A percentile compares a stretch with the other conserved stretches of the same genome.
Evolutionary conservation across 2,888 invertebrate genomes (phyloP).

Genomic region (Synanthedon vespiformis): DNA sequence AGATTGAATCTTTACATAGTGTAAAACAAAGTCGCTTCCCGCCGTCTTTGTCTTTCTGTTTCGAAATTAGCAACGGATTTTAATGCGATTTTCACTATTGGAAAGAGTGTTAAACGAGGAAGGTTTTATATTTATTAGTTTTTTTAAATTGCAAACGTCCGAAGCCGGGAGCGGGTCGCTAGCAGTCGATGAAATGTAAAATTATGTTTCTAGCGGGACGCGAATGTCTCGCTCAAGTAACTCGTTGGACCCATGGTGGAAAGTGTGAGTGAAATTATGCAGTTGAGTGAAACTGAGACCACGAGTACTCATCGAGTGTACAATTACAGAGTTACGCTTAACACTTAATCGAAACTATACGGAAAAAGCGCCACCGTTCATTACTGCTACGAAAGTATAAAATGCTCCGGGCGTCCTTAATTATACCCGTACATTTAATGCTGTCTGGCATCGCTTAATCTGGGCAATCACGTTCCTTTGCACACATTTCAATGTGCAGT

Average conservation of each 20-base stretch:
- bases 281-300: constrained; percentile 12
- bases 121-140: no score
- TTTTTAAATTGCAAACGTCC: no score
- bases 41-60: no score
- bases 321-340: constrained; percentile 7
- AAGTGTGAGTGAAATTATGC: constrained; percentile 22
- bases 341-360: neutral
- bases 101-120: no score
- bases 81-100: no score
- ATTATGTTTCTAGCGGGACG: constrained; percentile 1
- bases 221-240: constrained; percentile 1
- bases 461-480: no score
- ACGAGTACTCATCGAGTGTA: constrained; percentile 1
- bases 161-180: no score
- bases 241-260: constrained; percentile 9
- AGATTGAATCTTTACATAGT: no score
- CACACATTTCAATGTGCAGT: no score
- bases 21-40: neutral
- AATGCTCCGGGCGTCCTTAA: neutral
- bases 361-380: neutral
- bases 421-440: neutral
- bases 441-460: neutral
- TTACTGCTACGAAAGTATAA: neutral
- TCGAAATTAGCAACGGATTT: no score
- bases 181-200: constrained; percentile 2